Conservation (phyloP, 2,888 invertebrate species). For the Heteromyza rotundicornis region DNA sequence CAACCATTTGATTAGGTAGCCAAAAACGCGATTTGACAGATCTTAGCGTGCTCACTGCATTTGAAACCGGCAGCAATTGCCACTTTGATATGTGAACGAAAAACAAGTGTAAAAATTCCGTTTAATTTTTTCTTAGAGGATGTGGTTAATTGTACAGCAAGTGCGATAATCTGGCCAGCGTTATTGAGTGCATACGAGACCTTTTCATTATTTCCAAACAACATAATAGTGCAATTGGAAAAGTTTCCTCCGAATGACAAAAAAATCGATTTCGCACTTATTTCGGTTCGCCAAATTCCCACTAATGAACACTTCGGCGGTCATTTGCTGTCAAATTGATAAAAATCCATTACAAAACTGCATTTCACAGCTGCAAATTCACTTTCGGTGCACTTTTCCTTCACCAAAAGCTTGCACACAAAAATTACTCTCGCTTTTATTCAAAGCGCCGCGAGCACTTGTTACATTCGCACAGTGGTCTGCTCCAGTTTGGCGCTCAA, state of each 20-base stretch:
- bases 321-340: neutral
- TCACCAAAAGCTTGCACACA: neutral
- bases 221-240: too few species aligned
- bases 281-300: too few species aligned
- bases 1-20: too few species aligned
- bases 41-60: neutral
- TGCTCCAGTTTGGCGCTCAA: neutral
- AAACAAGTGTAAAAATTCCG: neutral
- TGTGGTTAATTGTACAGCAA: too few species aligned
- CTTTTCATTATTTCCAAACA: too few species aligned
- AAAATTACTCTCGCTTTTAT: too few species aligned
- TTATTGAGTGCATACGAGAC: too few species aligned
- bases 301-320: neutral
- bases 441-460: neutral
- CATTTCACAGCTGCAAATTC: neutral
- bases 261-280: too few species aligned
- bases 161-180: too few species aligned
- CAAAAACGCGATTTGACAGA: neutral
- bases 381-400: neutral
- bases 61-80: slow-evolving; percentile 28
- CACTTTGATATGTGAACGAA: neutral
- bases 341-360: neutral
- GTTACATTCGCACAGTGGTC: neutral
- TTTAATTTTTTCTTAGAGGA: neutral
- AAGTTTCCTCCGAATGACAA: too few species aligned